Percentiles rank a stretch among this genome's conserved stretches.
Conservation (phyloP, 2,888 invertebrate species). For the Zonitis immaculata region DNA sequence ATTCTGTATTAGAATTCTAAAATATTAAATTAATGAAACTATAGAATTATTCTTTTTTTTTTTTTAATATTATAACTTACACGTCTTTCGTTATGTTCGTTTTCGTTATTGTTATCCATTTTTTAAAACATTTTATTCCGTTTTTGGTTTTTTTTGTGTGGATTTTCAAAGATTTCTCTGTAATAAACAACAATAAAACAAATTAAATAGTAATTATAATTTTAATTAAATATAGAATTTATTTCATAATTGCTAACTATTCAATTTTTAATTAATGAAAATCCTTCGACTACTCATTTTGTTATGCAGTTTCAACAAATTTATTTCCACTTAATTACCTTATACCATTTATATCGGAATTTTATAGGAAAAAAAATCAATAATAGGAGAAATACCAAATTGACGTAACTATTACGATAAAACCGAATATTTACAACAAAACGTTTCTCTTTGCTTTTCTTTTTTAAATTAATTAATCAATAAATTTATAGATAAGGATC, state of each 20-base stretch:
- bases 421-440: no score
- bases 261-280: background rate
- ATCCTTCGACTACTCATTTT: background rate
- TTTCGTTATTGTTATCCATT: conserved; percentile 35
- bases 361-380: no score
- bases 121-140: conserved; percentile 10
- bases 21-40: conserved; percentile 11
- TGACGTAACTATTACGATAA: no score
- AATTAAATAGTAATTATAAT: background rate
- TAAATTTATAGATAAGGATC: no score
- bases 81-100: conserved; percentile 30
- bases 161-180: conserved; percentile 1
- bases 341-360: no score
- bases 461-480: no score
- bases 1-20: conserved; percentile 46
- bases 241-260: background rate
- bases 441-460: no score
- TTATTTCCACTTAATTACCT: no score
- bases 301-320: no score
- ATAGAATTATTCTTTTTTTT: background rate
- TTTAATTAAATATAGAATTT: background rate
- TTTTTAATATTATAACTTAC: conserved; percentile 24
- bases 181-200: background rate
- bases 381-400: no score
- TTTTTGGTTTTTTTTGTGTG: background rate